phyloP scores from a whole-genome alignment of 2,113 vertebrate genomes.

The Mugil cephalus region DNA sequence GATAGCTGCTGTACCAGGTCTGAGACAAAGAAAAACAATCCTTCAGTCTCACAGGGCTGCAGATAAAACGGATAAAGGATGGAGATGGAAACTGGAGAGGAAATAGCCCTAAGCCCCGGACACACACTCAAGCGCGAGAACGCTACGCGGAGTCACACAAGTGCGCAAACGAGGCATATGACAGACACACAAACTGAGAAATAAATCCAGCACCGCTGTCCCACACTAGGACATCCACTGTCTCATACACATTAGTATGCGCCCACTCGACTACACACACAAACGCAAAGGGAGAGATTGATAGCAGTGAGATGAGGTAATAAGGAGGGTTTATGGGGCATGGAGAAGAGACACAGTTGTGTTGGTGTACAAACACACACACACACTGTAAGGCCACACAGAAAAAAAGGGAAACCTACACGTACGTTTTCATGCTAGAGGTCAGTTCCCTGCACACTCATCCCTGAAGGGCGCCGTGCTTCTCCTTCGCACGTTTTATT shows the following conservation, averaged over 20 bases:
- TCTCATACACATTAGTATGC: neutral
- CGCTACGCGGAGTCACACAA: constrained; percentile 8
- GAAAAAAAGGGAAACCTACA: neutral
- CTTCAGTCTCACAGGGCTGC: constrained; percentile 20
- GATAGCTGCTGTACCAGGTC: constrained; percentile 13
- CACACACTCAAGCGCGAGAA: constrained; percentile 8
- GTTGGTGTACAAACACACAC: neutral
- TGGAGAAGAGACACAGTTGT: constrained; percentile 12
- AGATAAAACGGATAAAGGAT: constrained; percentile 26
- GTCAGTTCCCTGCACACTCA: constrained; percentile 14
- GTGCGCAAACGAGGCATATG: neutral
- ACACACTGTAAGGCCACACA: neutral
- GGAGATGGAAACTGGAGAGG: constrained; percentile 8
- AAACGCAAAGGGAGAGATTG: constrained; percentile 28
- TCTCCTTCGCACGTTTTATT: constrained; percentile 1
- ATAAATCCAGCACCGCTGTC: neutral
- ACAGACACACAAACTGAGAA: neutral
- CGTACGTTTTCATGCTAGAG: constrained; percentile 2
- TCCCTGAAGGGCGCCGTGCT: constrained; percentile 12
- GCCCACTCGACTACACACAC: neutral
- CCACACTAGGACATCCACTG: neutral
- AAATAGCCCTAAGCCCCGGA: constrained; percentile 21
- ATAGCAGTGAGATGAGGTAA: constrained; percentile 30
- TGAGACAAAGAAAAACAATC: constrained; percentile 32
- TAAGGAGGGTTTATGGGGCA: constrained; percentile 43